Percentiles rank a stretch among this genome's conserved stretches.
These are phyloP conservation scores for Parazoanthus darwini DNA, from an alignment of 92 coral and sea anemone genomes.

Conservation along the genomic window DNA sequence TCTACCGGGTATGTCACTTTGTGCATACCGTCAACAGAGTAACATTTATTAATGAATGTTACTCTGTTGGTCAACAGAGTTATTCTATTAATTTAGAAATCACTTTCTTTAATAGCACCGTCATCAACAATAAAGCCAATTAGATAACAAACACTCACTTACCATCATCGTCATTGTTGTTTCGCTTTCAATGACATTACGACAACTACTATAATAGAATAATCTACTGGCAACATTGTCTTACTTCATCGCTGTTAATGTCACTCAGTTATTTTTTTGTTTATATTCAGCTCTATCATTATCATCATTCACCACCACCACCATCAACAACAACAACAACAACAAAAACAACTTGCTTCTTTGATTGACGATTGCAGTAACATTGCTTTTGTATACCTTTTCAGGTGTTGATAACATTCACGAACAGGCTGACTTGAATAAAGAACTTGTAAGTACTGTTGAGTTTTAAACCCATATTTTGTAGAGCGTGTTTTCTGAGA, in stretches of 20 bases:
- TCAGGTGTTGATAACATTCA: constrained; percentile 83
- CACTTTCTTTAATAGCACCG: not conserved
- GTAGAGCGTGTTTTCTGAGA: not conserved
- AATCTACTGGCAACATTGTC: not conserved
- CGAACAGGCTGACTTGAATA: constrained; percentile 91
- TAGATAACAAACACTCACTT: not conserved
- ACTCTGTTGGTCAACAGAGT: too few relatives aligned
- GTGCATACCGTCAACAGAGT: not conserved
- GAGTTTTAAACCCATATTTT: not conserved
- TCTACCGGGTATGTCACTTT: constrained; percentile 70
- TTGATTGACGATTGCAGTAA: not conserved
- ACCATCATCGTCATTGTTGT: not conserved
- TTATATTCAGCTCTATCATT: not conserved
- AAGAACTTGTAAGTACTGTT: constrained; percentile 72
- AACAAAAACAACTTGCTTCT: not conserved
- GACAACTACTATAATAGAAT: not conserved
- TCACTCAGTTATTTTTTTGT: not conserved
- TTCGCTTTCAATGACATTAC: not conserved
- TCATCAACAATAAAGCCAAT: not conserved
- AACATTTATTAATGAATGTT: not conserved
- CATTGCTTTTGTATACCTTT: constrained; percentile 10
- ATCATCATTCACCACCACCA: not conserved
- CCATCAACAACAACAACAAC: not conserved
- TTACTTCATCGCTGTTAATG: not conserved
- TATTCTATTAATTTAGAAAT: too few relatives aligned